A percentile compares a stretch with the other conserved stretches of the same genome.
Conservation (phyloP, 2,888 invertebrate genomes). For the Serripes groenlandicus region DNA sequence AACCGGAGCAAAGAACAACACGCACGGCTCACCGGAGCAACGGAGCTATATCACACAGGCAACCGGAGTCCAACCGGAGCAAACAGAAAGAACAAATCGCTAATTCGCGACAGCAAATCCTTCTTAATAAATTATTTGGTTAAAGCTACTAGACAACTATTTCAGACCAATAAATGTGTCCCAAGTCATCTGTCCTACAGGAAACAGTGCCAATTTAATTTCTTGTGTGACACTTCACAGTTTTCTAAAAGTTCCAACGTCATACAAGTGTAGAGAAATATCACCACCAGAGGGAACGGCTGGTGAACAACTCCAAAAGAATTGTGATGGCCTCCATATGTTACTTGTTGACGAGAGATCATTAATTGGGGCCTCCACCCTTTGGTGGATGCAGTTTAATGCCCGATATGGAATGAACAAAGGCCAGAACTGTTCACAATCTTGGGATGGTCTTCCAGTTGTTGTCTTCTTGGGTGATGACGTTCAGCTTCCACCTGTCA, state of each 20-base stretch:
- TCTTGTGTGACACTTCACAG: conserved; percentile 63
- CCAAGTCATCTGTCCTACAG: conserved; percentile 68
- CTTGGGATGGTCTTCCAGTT: conserved; percentile 69
- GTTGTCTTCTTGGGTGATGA: conserved; percentile 71
- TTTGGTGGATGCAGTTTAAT: conserved; percentile 58
- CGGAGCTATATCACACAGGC: too few relatives aligned
- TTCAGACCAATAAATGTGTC: conserved; percentile 50
- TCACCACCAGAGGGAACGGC: conserved; percentile 52
- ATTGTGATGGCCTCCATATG: conserved; percentile 54
- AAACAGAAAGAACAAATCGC: too few relatives aligned
- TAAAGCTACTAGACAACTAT: conserved; percentile 46
- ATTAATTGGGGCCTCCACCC: conserved; percentile 50
- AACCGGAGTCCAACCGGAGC: too few relatives aligned
- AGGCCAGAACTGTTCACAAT: neutral
- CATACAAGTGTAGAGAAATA: conserved; percentile 43
- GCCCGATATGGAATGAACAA: conserved; percentile 41
- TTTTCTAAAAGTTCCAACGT: conserved; percentile 66
- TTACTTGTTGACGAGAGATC: conserved; percentile 69
- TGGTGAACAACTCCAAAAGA: conserved; percentile 57
- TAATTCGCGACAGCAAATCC: too few relatives aligned
- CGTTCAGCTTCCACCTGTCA: conserved; percentile 66
- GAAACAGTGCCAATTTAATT: conserved; percentile 68
- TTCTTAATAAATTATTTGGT: conserved; percentile 65
- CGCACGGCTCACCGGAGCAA: too few relatives aligned
- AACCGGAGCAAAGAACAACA: too few relatives aligned